phyloP scores from a whole-genome alignment of 2,888 invertebrate genomes.

The Drosophila meridionalis region DNA sequence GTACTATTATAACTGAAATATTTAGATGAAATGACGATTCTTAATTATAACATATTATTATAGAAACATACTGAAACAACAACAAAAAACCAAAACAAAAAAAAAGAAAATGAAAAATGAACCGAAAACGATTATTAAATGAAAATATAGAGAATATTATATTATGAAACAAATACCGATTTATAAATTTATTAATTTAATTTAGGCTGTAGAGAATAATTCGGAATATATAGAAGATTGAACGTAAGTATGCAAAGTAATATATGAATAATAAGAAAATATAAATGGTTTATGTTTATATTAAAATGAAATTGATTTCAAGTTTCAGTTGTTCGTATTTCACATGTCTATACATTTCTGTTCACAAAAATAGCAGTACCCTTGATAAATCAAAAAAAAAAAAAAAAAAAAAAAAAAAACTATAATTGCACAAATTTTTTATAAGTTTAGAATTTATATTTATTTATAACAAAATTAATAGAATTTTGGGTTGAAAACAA shows the following conservation, averaged over 20 bases:
- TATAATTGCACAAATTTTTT: too few species aligned
- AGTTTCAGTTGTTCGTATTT: too few species aligned
- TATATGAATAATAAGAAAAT: neutral
- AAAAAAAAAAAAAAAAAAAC: too few species aligned
- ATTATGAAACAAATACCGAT: slow-evolving; percentile 56
- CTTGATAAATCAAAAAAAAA: too few species aligned
- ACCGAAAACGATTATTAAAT: slow-evolving; percentile 73
- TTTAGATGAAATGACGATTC: slow-evolving; percentile 83
- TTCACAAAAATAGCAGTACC: too few species aligned
- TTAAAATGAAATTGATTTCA: neutral
- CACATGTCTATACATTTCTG: too few species aligned
- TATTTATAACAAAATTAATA: too few species aligned
- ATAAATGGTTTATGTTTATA: neutral
- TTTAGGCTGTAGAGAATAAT: rapidly evolving
- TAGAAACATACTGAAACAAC: slow-evolving; percentile 79
- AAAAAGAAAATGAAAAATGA: slow-evolving; percentile 45
- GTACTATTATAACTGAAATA: slow-evolving; percentile 82
- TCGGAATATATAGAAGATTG: neutral
- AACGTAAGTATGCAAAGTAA: neutral
- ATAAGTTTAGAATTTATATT: too few species aligned
- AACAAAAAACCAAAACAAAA: slow-evolving; percentile 40
- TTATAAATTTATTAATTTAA: neutral
- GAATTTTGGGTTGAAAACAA: too few species aligned
- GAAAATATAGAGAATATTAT: slow-evolving; percentile 83
- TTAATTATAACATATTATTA: slow-evolving; percentile 82